Percentiles rank a stretch among this genome's conserved stretches.
phyloP scores from a whole-genome alignment of 1,140 invertebrate genomes.

The Papilio dardanus region DNA sequence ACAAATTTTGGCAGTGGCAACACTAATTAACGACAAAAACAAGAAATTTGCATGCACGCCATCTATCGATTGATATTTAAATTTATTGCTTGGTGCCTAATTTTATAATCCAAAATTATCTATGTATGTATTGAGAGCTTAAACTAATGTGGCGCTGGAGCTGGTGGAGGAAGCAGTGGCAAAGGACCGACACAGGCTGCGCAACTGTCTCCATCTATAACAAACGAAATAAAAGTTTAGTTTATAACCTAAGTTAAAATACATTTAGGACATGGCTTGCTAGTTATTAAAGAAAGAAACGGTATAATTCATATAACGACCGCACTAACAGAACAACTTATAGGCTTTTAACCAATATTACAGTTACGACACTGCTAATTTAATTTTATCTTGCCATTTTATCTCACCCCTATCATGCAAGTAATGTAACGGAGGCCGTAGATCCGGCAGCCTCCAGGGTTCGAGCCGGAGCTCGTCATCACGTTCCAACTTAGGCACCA shows the following conservation, averaged over 20 bases:
- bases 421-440: slow-evolving; percentile 66
- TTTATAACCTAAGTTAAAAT: background rate
- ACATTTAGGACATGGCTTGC: too few relatives aligned
- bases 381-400: background rate
- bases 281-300: background rate
- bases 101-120: background rate
- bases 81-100: slow-evolving; percentile 34
- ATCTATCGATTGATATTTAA: slow-evolving; percentile 15
- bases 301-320: too few relatives aligned
- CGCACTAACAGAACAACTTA: too few relatives aligned
- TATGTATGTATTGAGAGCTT: background rate
- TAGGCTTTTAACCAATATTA: background rate
- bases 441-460: slow-evolving; percentile 71
- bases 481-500: slow-evolving; percentile 72
- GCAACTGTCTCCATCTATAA: slow-evolving; percentile 72
- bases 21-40: slow-evolving; percentile 15
- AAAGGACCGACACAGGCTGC: slow-evolving; percentile 72
- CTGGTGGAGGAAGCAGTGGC: slow-evolving; percentile 63
- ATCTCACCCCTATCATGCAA: slow-evolving; percentile 65
- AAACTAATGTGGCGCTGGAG: slow-evolving; percentile 68
- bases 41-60: background rate
- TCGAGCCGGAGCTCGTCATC: slow-evolving; percentile 63
- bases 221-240: background rate
- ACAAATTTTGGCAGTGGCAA: slow-evolving; percentile 11
- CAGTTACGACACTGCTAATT: background rate